These are phyloP conservation scores for cattle (Bos taurus) DNA, from an alignment of 2,113 vertebrate species.

Conservation along the genomic window DNA sequence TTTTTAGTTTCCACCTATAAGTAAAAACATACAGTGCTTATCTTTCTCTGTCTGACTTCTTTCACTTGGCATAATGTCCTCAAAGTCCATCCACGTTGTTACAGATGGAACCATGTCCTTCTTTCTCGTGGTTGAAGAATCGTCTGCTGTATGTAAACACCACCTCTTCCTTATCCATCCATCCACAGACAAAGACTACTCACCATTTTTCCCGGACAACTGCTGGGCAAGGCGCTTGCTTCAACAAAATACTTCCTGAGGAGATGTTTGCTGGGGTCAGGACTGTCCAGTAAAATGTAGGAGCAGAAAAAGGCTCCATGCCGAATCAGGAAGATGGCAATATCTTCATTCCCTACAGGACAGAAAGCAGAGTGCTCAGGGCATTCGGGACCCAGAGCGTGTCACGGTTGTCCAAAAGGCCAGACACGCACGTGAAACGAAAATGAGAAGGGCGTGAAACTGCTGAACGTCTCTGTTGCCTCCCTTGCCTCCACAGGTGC, in stretches of 20 bases:
- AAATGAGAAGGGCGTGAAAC: background rate
- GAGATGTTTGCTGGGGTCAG: constrained; percentile 86
- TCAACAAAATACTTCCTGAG: constrained; percentile 87
- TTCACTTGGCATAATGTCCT: background rate
- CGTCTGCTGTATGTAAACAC: rapidly evolving
- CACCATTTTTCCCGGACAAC: constrained; percentile 75
- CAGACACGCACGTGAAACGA: background rate
- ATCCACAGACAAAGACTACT: constrained; percentile 25
- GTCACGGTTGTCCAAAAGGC: background rate
- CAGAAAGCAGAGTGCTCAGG: background rate
- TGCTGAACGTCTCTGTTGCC: background rate
- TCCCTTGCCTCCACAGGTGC: rapidly evolving
- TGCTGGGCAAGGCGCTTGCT: constrained; percentile 44
- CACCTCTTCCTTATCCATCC: too few relatives aligned
- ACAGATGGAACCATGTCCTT: background rate
- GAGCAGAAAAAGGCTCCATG: constrained; percentile 94
- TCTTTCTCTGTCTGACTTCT: background rate
- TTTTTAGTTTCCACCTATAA: background rate
- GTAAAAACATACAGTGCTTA: too few relatives aligned
- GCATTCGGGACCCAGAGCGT: rapidly evolving
- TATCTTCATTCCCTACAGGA: constrained; percentile 88
- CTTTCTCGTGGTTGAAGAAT: background rate
- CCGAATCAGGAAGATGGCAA: constrained; percentile 90
- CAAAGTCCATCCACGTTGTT: background rate
- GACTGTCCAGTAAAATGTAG: constrained; percentile 93